Conservation (phyloP, 2,113 vertebrate genomes). For the Diadophis punctatus region DNA sequence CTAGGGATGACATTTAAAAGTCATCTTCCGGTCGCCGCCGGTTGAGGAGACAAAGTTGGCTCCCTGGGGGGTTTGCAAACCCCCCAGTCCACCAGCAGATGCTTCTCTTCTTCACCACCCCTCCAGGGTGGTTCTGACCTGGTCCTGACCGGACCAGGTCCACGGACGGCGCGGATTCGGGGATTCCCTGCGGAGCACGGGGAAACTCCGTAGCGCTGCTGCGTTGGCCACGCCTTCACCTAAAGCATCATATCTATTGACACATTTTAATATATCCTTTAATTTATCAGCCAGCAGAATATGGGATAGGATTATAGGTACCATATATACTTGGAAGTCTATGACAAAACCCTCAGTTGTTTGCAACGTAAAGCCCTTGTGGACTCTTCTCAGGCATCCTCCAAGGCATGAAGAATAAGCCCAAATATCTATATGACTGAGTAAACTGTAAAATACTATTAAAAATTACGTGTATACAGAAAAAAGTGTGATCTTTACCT, state of each 20-base stretch:
- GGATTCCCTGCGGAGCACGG: too few species aligned
- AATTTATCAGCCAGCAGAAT: neutral
- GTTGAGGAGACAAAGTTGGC: too few species aligned
- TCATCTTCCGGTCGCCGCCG: too few species aligned
- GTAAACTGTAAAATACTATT: neutral
- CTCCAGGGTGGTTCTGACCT: too few species aligned
- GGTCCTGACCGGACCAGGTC: too few species aligned
- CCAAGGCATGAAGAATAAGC: neutral
- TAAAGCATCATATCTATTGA: neutral
- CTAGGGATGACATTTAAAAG: too few species aligned
- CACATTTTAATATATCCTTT: neutral
- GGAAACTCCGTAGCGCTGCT: too few species aligned
- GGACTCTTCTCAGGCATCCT: neutral
- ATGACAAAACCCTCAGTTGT: neutral
- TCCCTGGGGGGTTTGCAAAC: too few species aligned
- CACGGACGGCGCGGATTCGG: too few species aligned
- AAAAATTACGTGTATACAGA: neutral
- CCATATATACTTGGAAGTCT: neutral
- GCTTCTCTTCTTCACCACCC: too few species aligned
- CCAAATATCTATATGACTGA: neutral
- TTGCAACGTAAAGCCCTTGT: neutral
- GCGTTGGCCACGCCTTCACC: too few species aligned
- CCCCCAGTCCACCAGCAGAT: too few species aligned
- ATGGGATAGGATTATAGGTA: neutral
- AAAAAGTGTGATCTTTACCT: neutral